Conservation (phyloP, 2,797 vertebrate species). For the Kryptopterus vitreolus region DNA sequence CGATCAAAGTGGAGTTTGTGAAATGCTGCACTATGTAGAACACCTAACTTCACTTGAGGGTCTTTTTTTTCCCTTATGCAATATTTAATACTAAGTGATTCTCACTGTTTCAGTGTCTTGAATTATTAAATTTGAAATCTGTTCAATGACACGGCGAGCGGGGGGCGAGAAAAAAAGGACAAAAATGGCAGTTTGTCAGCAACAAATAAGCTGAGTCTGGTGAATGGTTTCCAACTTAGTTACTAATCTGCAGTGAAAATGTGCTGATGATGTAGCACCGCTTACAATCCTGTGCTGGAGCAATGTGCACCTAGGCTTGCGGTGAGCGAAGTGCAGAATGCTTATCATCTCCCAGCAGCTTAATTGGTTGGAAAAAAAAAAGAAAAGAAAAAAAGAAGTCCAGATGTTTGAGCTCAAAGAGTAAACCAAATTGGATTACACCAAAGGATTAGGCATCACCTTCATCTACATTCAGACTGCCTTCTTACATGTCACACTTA, state of each 20-base stretch:
- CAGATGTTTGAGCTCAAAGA: constrained; percentile 1
- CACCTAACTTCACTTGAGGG: neutral
- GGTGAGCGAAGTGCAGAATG: neutral
- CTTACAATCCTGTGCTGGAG: neutral
- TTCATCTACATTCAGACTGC: neutral
- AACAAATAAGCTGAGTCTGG: neutral
- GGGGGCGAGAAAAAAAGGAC: neutral
- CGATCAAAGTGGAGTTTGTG: neutral
- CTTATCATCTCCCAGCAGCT: constrained; percentile 16
- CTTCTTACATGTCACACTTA: neutral
- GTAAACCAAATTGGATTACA: no score
- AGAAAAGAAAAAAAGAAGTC: neutral
- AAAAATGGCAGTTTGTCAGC: neutral
- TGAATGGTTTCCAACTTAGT: constrained; percentile 1
- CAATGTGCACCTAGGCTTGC: neutral
- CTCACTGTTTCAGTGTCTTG: neutral
- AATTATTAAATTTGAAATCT: neutral
- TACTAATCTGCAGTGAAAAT: constrained; percentile 6
- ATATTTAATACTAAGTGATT: no score
- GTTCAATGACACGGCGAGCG: no score
- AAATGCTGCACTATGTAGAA: neutral
- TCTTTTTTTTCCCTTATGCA: no score
- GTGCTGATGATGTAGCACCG: neutral
- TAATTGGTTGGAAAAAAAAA: constrained; percentile 2
- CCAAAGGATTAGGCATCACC: neutral